Evolutionary conservation across 2,888 invertebrate species (phyloP), one percentile per base, ranked within the genome.

Genomic region (Ormyrus thymus): DNA sequence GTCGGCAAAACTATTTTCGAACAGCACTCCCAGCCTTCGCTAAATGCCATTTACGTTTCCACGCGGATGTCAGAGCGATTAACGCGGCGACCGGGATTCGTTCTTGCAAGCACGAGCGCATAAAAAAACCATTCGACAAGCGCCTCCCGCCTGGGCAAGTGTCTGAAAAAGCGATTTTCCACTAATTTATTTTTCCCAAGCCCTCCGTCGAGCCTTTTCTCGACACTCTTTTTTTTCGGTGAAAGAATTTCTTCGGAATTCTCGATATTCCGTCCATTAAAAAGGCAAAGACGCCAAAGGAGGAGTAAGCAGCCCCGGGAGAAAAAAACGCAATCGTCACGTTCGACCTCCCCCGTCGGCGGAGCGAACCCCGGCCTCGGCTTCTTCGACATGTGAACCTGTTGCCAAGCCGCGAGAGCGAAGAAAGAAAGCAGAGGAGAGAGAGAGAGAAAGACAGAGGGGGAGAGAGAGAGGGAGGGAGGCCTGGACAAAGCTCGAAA

Each of bases 301-400:
- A 51, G 51, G 15, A 76, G 51, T 43, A 64, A 55, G 62, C 69
- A 29, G 55, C 6, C 62, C 51, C n/a, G 59, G 66, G 29, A 29
- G 29, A 29, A 29, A 66, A 68, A 74, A 78, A 64, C 46, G 61
- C 64, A 73, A 62, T 73, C 68, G 78, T 74, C 68, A 78, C 74
- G 78, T 78, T 78, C 69, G 50, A 64, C 69, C 69, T 62, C 51
- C 43, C 45, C 29, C 29, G 7, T 11, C 55, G 2, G 7, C 55
- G 11, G 29, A 62, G 29, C 65, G 7, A 29, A 2, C 7, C 29
- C n/a, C 59, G 29, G 29, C 48, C 11, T 56, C 45, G 46, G 10
- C 58, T 48, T 50, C 74, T 13, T 11, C 50, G 29, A 50, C 46
- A 15, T n/a, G 45, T 55, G 56, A 45, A 78, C 61, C 61, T 78